A percentile compares a stretch with the other conserved stretches of the same genome.
These are phyloP conservation scores for Neodiprion fabricii DNA, from an alignment of 1,140 invertebrate genomes.

Conservation along the genomic window DNA sequence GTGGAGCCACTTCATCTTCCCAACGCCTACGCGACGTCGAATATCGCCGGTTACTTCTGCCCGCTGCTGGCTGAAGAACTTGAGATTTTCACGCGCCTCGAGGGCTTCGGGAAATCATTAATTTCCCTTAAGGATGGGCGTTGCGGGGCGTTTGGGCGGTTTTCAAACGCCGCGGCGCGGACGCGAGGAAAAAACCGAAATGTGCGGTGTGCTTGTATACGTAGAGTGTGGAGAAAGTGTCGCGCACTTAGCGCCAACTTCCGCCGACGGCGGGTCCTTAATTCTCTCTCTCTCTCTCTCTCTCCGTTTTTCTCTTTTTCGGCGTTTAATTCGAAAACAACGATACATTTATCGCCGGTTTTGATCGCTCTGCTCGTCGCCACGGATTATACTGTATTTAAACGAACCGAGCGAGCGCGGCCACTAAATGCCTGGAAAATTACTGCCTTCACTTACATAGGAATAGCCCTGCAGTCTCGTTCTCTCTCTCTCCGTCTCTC, in stretches of 20 bases:
- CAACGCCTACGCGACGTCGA: not conserved
- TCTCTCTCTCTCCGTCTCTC: too few relatives aligned
- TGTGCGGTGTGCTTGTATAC: not conserved
- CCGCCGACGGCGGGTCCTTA: not conserved
- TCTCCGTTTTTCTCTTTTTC: not conserved
- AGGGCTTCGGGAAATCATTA: not conserved
- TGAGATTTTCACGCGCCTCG: not conserved
- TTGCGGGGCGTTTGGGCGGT: not conserved
- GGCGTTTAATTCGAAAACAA: not conserved
- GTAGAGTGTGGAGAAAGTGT: not conserved
- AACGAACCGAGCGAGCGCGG: not conserved
- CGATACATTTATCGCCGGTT: not conserved
- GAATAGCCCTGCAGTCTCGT: not conserved
- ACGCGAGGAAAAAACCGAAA: conserved; percentile 2
- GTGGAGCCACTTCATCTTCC: not conserved
- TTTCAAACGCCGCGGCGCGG: not conserved
- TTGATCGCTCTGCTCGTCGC: not conserved
- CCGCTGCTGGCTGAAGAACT: not conserved
- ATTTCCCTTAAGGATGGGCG: not conserved
- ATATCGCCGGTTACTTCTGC: not conserved
- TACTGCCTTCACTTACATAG: not conserved
- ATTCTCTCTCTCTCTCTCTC: not conserved
- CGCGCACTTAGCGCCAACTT: not conserved
- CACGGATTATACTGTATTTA: not conserved
- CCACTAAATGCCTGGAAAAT: not conserved